Conservation (phyloP, 2,888 invertebrate genomes). For the Cenopis cana region DNA sequence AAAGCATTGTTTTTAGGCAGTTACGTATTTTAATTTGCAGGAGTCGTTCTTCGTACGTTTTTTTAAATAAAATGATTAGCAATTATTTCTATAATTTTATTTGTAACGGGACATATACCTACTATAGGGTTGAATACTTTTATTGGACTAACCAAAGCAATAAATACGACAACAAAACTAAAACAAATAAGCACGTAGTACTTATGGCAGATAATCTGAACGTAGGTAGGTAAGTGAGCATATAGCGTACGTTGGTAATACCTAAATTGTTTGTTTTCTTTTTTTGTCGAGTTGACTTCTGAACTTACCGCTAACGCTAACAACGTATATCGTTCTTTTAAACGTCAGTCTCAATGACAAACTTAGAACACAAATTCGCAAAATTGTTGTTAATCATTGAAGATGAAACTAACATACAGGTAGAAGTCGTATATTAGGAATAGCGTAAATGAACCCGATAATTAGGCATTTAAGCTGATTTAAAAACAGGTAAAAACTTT, state of each 20-base stretch:
- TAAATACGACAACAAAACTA: too few species aligned
- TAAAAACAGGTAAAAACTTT: not conserved
- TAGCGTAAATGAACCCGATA: not conserved
- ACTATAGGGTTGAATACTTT: too few species aligned
- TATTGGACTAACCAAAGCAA: too few species aligned
- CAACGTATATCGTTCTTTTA: conserved; percentile 2
- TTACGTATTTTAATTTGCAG: too few species aligned
- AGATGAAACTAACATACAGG: not conserved
- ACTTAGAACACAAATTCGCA: not conserved
- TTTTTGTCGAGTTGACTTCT: conserved; percentile 6
- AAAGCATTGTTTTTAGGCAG: too few species aligned
- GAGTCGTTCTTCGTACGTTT: too few species aligned
- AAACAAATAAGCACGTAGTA: too few species aligned
- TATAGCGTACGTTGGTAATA: not conserved
- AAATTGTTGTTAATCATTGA: not conserved
- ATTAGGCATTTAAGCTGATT: not conserved
- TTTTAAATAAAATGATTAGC: too few species aligned
- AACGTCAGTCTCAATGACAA: conserved; percentile 22
- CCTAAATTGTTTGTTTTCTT: conserved; percentile 15
- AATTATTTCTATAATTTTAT: too few species aligned
- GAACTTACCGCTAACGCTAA: not conserved
- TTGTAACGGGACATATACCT: too few species aligned
- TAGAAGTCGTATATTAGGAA: too few species aligned
- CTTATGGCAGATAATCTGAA: not conserved
- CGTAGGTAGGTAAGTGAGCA: not conserved